Conservation (phyloP, 2,888 invertebrate species). For the Noctua pronuba region DNA sequence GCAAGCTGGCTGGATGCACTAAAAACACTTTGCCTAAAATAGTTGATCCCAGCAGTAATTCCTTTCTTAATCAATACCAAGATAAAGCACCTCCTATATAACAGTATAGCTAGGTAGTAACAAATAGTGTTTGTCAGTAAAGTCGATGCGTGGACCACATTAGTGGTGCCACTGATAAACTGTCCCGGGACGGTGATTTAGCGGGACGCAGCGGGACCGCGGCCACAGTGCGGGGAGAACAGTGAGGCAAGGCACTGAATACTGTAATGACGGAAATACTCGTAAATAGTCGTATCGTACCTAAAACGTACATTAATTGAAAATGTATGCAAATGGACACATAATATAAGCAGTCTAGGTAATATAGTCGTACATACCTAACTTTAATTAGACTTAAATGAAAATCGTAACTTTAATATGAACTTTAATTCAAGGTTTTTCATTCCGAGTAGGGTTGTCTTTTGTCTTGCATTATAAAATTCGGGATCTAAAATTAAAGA, state of each 20-base stretch:
- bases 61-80: constrained; percentile 12
- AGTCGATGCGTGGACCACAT: constrained; percentile 55
- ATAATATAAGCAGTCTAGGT: not conserved
- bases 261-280: not conserved
- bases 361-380: not conserved
- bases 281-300: not conserved
- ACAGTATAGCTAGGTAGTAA: constrained; percentile 21
- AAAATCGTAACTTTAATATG: not conserved
- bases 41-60: not conserved
- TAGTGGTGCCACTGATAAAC: constrained; percentile 64
- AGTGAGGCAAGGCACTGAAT: constrained; percentile 6
- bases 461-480: no score
- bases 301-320: not conserved
- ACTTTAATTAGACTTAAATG: not conserved
- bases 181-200: constrained; percentile 67
- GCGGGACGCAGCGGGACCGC: constrained; percentile 39
- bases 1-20: no score
- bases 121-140: constrained; percentile 50
- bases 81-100: not conserved
- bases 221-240: constrained; percentile 26
- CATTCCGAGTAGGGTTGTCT: not conserved
- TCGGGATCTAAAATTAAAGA: not conserved
- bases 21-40: not conserved
- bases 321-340: not conserved
- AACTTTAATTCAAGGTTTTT: not conserved